Evolutionary conservation across 30 jellyfish, hydroid and myxozoan species (phyloP).

Genomic region (Sanderia malayensis): DNA sequence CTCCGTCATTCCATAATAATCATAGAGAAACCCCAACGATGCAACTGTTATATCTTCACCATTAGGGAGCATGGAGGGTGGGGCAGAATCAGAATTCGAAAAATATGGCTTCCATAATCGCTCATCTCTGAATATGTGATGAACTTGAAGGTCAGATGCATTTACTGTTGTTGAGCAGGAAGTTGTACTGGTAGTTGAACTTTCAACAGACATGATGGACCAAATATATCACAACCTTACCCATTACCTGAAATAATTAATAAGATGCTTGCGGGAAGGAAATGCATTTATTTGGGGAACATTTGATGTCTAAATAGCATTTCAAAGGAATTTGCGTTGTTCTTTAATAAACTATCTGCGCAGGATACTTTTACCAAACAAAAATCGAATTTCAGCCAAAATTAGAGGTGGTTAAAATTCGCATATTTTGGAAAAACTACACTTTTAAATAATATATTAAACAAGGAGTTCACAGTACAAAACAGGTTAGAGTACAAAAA

Average conservation of each 20-base stretch:
- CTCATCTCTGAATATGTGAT: slow-evolving; percentile 46
- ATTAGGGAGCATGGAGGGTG: slow-evolving; percentile 37
- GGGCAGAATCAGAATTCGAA: slow-evolving; percentile 31
- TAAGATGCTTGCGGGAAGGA: too few relatives aligned
- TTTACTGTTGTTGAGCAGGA: not conserved
- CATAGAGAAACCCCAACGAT: slow-evolving; percentile 73
- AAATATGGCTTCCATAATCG: slow-evolving; percentile 65
- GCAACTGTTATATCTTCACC: slow-evolving; percentile 50
- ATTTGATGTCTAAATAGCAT: too few relatives aligned
- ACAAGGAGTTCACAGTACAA: too few relatives aligned
- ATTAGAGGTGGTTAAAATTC: too few relatives aligned
- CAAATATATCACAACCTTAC: not conserved
- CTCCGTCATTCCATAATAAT: slow-evolving; percentile 90
- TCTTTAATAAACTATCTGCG: too few relatives aligned
- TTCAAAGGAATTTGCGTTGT: too few relatives aligned
- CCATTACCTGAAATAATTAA: slow-evolving; percentile 4
- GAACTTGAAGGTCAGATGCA: slow-evolving; percentile 19
- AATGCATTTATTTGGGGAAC: too few relatives aligned
- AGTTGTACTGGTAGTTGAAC: not conserved
- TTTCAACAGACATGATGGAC: not conserved
- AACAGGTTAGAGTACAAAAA: too few relatives aligned
- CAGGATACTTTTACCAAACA: too few relatives aligned
- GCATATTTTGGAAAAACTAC: too few relatives aligned
- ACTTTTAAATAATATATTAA: too few relatives aligned
- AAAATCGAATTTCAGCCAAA: too few relatives aligned